Conservation (phyloP, 2,113 vertebrate species). For the Fregetta grallaria region DNA sequence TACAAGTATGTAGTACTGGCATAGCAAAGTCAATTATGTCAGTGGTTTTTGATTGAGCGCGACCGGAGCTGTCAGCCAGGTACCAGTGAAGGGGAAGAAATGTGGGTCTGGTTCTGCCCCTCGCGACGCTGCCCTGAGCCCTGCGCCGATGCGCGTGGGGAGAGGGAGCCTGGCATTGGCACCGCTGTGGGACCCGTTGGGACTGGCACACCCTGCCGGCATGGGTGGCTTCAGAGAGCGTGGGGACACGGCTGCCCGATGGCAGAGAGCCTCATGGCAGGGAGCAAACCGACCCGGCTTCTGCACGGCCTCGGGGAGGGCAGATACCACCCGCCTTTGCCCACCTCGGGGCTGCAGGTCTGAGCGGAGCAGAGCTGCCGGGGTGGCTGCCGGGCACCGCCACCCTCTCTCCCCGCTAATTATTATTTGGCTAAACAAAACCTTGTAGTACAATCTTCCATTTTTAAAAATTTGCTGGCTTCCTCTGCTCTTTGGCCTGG, state of each 20-base stretch:
- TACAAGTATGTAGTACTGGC: not conserved
- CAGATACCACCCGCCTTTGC: not conserved
- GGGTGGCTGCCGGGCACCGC: not conserved
- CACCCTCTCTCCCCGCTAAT: not conserved
- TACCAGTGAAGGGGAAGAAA: not conserved
- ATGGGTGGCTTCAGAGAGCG: rapidly evolving
- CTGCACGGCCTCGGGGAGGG: rapidly evolving
- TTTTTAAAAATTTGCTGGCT: not conserved
- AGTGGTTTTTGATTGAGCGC: not conserved
- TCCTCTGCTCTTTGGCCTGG: not conserved
- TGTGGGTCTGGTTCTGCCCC: not conserved
- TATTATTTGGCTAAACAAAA: not conserved
- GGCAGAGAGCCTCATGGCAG: not conserved
- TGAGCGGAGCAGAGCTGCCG: not conserved
- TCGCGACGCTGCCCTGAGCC: not conserved
- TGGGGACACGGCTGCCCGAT: not conserved
- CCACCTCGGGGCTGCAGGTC: not conserved
- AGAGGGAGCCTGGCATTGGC: not conserved
- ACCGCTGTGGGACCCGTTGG: rapidly evolving
- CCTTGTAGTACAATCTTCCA: not conserved
- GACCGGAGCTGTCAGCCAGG: not conserved
- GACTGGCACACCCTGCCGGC: not conserved
- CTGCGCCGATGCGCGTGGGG: rapidly evolving
- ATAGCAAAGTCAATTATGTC: not conserved
- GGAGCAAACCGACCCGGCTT: not conserved